phyloP scores from a whole-genome alignment of 2,888 invertebrate species.

The Polyommatus icarus region DNA sequence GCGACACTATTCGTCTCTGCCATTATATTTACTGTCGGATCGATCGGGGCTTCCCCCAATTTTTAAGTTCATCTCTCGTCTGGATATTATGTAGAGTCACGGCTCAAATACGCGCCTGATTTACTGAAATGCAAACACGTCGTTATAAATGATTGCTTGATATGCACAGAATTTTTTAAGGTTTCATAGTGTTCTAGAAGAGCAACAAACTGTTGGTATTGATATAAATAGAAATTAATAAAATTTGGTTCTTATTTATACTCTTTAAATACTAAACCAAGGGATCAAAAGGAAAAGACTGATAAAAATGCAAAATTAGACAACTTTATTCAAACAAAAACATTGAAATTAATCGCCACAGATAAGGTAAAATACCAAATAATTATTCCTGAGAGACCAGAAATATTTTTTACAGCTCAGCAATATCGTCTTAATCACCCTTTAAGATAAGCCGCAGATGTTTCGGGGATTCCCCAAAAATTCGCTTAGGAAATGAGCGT shows the following conservation, averaged over 20 bases:
- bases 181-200: too few relatives aligned
- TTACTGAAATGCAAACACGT: background rate
- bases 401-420: conserved; percentile 22
- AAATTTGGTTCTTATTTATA: too few relatives aligned
- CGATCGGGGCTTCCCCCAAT: conserved; percentile 23
- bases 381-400: background rate
- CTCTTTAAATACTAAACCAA: too few relatives aligned
- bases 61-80: conserved; percentile 1
- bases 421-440: conserved; percentile 30
- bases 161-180: too few relatives aligned
- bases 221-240: too few relatives aligned
- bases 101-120: background rate
- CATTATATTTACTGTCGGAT: conserved; percentile 25
- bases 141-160: background rate
- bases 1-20: conserved; percentile 33
- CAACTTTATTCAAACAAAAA: background rate
- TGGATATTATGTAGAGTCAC: background rate
- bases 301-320: background rate
- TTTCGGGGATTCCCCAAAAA: conserved; percentile 31
- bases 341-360: background rate
- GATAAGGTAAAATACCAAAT: conserved; percentile 15
- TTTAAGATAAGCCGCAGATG: conserved; percentile 32
- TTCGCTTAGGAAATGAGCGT: conserved; percentile 35
- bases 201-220: too few relatives aligned
- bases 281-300: background rate